A percentile compares a stretch with the other conserved stretches of the same genome.
phyloP scores from a whole-genome alignment of 2,888 invertebrate species.

The Sphaerophoria rueppellii region DNA sequence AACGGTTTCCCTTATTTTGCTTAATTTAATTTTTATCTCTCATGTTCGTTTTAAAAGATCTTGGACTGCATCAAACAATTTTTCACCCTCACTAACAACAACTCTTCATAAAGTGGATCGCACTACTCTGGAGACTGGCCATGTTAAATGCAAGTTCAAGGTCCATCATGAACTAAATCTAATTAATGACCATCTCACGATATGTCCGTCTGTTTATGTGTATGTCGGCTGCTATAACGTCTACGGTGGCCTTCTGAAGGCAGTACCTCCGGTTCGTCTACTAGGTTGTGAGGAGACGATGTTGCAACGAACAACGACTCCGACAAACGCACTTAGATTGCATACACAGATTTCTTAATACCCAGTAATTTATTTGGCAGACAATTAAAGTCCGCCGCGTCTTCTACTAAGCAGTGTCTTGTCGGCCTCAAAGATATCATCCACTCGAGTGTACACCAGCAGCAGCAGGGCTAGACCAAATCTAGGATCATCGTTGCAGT shows the following conservation, averaged over 20 bases:
- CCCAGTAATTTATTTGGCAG: constrained; percentile 63
- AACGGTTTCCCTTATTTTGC: too few species aligned
- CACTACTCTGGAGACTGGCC: constrained; percentile 22
- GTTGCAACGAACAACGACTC: not conserved
- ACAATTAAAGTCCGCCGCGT: constrained; percentile 39
- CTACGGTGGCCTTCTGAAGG: constrained; percentile 41
- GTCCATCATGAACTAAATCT: constrained; percentile 46
- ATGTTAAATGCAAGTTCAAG: constrained; percentile 62
- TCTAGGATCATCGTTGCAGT: constrained; percentile 14
- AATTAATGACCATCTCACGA: constrained; percentile 68
- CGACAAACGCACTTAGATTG: constrained; percentile 49
- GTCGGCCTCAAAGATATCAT: not conserved
- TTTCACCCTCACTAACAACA: constrained; percentile 50
- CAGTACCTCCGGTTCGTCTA: not conserved
- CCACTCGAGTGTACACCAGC: constrained; percentile 3
- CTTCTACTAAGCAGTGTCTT: not conserved
- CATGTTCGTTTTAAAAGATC: too few species aligned
- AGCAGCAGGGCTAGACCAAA: constrained; percentile 18
- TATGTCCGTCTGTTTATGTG: too few species aligned
- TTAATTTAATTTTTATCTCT: too few species aligned
- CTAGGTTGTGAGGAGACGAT: not conserved
- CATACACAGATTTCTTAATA: constrained; percentile 54
- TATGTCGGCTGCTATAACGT: constrained; percentile 21
- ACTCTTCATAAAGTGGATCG: constrained; percentile 32
- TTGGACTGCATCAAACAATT: too few species aligned